Percentiles rank a stretch among this genome's conserved stretches.
Conservation (phyloP, 2,888 invertebrate genomes). For the Alentia gelatinosa region DNA sequence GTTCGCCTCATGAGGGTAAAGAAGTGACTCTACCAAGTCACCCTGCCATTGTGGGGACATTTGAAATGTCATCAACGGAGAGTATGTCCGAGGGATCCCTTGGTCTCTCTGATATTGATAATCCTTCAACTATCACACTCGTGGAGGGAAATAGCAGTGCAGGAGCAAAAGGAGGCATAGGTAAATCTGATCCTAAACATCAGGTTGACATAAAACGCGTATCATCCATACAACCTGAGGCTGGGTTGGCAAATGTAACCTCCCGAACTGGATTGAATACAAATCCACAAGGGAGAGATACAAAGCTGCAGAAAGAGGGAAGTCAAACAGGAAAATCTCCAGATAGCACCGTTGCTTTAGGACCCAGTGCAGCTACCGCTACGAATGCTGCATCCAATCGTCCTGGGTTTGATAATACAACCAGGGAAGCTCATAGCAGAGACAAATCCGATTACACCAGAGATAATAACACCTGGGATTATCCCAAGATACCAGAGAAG, state of each 20-base stretch:
- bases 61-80: background rate
- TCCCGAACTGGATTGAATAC: background rate
- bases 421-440: background rate
- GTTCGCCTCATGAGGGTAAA: background rate
- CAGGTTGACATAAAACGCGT: background rate
- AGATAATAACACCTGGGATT: background rate
- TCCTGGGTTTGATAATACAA: background rate
- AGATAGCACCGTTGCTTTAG: background rate
- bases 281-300: background rate
- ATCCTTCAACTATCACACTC: background rate
- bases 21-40: background rate
- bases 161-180: background rate
- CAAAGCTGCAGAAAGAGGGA: background rate
- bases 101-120: constrained; percentile 5
- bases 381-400: background rate
- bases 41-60: background rate
- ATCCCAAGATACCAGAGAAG: background rate
- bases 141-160: background rate
- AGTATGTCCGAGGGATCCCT: background rate
- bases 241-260: background rate
- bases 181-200: background rate
- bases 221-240: background rate
- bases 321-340: background rate
- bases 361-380: background rate
- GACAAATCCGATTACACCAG: background rate